Evolutionary conservation across 2,888 invertebrate species (phyloP), one percentile per base, ranked within the genome.

Genomic region (Synanthedon andrenaeformis): DNA sequence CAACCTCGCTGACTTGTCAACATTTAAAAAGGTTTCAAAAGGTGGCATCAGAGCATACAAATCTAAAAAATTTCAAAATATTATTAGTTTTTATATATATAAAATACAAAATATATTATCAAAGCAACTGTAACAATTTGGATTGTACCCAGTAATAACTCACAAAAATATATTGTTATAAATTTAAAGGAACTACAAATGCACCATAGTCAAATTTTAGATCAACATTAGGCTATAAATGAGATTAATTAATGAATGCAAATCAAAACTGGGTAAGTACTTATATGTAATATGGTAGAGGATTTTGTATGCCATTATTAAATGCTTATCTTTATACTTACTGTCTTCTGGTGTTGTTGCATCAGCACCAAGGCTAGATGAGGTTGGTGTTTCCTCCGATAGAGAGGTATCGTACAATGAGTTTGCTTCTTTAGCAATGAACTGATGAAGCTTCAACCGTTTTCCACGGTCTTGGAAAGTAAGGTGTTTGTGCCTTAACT

Each of bases 391-490:
- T 60, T 89, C 88, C 58, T 89, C 88, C 66, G 73, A 72, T 42
- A 85, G 72, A 41, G 79, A 89, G 59, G 79, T 74, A 74, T 89
- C 92, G 74, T 94, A 97, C 59, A 97, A 86, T 52, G 92, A 89
- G 69, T 90, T 90, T 2, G 96, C 94, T 79, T 96, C 96, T 68
- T 94, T 94, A 10, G 94, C 93, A 65, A 96, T 91, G 79, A 97
- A 96, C 70, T 95, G 94, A 70, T 96, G 95, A 49, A 97, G 85
- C 72, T 95, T 95, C 54, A 95, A 79, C 19, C 95, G 89, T 74
- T 95, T 95, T 0, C 93, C 93, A 57, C 95, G 90, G 76, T 95
- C 95, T 77, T 94, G 93, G 76, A 95, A 95, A 53, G 93, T 92
- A 48, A 95, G 89, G 64, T 92, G 92, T 74, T 94, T 95, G 69